Percentiles rank a stretch among this genome's conserved stretches.
Evolutionary conservation across 2,113 vertebrate genomes (phyloP).

Genomic region (Lycaon pictus): DNA sequence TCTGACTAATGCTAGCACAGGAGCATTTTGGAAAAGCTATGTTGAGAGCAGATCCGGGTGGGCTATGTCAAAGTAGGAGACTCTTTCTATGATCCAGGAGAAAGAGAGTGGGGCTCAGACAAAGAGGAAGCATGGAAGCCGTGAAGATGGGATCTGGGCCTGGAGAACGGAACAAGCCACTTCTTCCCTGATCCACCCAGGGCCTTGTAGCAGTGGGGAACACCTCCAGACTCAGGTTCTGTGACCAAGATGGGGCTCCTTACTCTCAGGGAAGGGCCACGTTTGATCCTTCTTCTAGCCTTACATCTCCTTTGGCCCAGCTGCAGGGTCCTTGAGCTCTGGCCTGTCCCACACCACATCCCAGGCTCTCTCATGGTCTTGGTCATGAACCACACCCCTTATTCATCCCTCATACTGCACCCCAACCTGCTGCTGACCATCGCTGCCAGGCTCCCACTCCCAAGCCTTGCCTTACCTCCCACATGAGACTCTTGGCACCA

Average conservation of each 20-base stretch:
- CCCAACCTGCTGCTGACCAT: background rate
- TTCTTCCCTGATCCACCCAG: background rate
- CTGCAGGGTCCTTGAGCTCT: background rate
- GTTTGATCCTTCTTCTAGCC: background rate
- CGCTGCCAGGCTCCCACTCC: background rate
- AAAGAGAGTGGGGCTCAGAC: background rate
- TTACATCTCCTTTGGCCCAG: background rate
- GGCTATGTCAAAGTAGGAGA: background rate
- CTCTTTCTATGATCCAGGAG: background rate
- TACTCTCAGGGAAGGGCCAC: background rate
- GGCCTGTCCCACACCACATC: background rate
- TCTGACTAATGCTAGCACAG: background rate
- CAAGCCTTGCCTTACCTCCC: background rate
- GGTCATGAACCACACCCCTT: background rate
- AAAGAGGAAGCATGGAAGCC: background rate
- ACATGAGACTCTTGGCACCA: background rate
- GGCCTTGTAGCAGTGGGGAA: background rate
- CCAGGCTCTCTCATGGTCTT: background rate
- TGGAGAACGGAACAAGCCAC: background rate
- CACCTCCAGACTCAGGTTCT: background rate
- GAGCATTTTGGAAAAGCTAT: background rate
- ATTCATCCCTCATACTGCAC: accelerated
- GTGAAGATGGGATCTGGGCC: background rate
- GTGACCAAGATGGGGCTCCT: background rate
- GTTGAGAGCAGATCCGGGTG: background rate